Conservation (phyloP, 2,888 invertebrate genomes). For the Prenolepis imparis region DNA sequence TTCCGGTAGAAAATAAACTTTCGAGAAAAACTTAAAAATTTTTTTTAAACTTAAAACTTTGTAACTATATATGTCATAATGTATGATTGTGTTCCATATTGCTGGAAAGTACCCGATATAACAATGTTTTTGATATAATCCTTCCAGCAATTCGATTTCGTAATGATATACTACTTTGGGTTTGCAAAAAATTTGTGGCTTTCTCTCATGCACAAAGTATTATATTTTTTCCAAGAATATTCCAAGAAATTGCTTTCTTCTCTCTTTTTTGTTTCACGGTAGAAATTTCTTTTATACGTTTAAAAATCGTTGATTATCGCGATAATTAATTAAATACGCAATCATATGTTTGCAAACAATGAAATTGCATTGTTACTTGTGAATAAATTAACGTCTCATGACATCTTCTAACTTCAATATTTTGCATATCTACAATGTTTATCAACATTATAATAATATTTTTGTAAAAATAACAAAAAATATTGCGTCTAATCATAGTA, state of each 20-base stretch:
- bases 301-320: not conserved
- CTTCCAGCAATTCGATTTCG: not conserved
- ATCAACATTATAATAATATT: not conserved
- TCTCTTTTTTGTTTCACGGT: not conserved
- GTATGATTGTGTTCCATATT: too few species aligned
- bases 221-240: not conserved
- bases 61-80: too few species aligned
- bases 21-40: too few species aligned
- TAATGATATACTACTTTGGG: not conserved
- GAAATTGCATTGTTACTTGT: constrained; percentile 1
- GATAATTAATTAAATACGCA: not conserved
- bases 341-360: not conserved
- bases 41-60: too few species aligned
- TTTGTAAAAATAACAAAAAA: not conserved
- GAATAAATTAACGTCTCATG: constrained; percentile 17
- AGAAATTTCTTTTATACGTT: not conserved
- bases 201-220: too few species aligned
- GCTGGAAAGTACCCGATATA: not conserved
- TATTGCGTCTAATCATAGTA: not conserved
- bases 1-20: too few species aligned
- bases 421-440: not conserved
- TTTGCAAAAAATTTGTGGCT: not conserved
- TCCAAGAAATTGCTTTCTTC: not conserved
- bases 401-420: not conserved
- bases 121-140: not conserved